phyloP scores from a whole-genome alignment of 2,888 invertebrate species.

The Gastrophysa polygoni region DNA sequence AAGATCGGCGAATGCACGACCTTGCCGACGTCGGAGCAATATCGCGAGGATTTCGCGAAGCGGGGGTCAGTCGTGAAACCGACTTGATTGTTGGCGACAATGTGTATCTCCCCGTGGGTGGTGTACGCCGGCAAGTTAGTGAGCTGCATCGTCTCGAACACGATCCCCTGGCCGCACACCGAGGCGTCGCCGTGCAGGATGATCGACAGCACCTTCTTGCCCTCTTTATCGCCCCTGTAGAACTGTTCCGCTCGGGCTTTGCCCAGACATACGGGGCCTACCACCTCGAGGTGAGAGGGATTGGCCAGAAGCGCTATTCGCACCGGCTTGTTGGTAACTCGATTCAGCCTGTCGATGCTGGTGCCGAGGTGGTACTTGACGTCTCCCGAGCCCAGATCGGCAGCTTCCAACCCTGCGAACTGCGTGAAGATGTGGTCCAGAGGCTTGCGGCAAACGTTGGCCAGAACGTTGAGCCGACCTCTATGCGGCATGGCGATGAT shows the following conservation, averaged over 20 bases:
- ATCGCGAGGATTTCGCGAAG: constrained; percentile 83
- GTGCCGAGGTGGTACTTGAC: constrained; percentile 92
- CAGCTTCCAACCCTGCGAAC: constrained; percentile 89
- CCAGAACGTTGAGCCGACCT: constrained; percentile 87
- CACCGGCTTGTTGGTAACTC: constrained; percentile 89
- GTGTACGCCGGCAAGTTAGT: constrained; percentile 92
- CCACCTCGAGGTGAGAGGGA: constrained; percentile 92
- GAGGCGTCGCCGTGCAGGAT: constrained; percentile 94
- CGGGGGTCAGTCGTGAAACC: constrained; percentile 94
- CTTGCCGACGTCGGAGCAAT: constrained; percentile 90
- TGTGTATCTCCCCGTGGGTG: constrained; percentile 91
- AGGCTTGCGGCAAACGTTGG: constrained; percentile 90
- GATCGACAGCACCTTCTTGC: constrained; percentile 92
- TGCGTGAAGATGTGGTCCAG: constrained; percentile 87
- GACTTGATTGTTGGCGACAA: constrained; percentile 94
- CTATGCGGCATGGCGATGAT: constrained; percentile 93
- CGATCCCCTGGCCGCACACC: constrained; percentile 93
- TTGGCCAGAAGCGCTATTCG: constrained; percentile 87
- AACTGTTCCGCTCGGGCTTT: constrained; percentile 95
- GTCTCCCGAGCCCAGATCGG: constrained; percentile 88
- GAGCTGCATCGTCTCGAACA: constrained; percentile 94
- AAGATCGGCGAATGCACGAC: constrained; percentile 93
- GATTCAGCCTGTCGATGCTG: constrained; percentile 85
- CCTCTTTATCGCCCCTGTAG: constrained; percentile 88
- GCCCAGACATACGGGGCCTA: constrained; percentile 92